These are phyloP conservation scores for Chromoteleia sp. DNA, from an alignment of 2,888 invertebrate species.

Conservation along the genomic window DNA sequence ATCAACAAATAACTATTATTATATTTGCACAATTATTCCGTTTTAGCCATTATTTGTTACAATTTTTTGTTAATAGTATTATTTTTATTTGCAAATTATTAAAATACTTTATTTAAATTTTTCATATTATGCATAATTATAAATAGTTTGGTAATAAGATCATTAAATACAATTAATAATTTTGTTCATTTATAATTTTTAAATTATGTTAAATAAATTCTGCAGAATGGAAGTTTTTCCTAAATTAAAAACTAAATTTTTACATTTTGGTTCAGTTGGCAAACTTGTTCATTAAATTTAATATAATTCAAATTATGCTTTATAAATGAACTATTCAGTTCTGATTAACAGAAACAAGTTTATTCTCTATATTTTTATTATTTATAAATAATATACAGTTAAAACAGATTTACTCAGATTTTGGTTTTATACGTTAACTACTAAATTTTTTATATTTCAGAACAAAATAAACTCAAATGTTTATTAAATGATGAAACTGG, in stretches of 20 bases:
- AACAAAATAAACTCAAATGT: too few species aligned
- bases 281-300: slow-evolving; percentile 7
- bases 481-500: too few species aligned
- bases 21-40: not conserved
- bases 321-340: slow-evolving; percentile 19
- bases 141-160: too few species aligned
- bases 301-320: slow-evolving; percentile 13
- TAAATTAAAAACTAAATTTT: slow-evolving; percentile 11
- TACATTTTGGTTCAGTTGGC: not conserved
- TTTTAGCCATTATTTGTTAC: too few species aligned
- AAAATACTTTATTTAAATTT: too few species aligned
- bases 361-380: too few species aligned
- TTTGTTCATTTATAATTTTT: not conserved
- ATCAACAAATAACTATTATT: not conserved
- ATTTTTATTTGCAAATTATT: too few species aligned
- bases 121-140: too few species aligned
- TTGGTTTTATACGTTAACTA: not conserved
- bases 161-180: not conserved
- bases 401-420: not conserved
- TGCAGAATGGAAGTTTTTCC: not conserved
- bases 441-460: not conserved
- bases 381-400: slow-evolving; percentile 4
- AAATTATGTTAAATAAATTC: not conserved
- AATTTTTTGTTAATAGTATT: too few species aligned
- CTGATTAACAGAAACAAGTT: too few species aligned